Evolutionary conservation across 2,888 invertebrate genomes (phyloP), one percentile per base, ranked within the genome.

Genomic region (Ennomos fuscantarius): DNA sequence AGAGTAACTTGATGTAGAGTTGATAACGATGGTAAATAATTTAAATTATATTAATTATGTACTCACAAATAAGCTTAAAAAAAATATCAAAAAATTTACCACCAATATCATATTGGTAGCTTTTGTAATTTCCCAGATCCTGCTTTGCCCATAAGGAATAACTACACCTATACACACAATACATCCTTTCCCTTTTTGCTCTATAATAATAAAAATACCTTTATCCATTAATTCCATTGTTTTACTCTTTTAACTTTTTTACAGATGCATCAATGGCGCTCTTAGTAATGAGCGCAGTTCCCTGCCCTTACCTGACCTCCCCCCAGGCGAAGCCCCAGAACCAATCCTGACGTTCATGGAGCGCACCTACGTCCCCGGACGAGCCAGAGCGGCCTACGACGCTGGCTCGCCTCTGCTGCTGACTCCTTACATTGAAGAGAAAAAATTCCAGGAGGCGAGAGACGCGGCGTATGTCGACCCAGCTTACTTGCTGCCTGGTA

Each of bases 341-440:
- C 90, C 92, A 0, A 86, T 92, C 47, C 74, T 89, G 0, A 78
- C 80, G 2, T 90, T 91, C 71, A 87, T 89, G 88, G 92, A 92
- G 64, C 70, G 66, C 3, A 85, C 84, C 0, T 92, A 92, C 72
- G 73, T 73, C 45, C 58, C 77, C 6, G 83, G 84, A 1, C 72
- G 82, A 1, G 76, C 68, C 1, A 74, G 86, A 31, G 53, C 80
- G 0, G 65, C 72, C 1, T 75, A 65, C 35, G 87, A 84, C 6
- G 85, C 92, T 0, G 94, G 94, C 0, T 74, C 90, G 0, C 93
- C 93, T 0, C 78, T 94, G 0, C 89, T 93, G 12, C 85, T 95
- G 8, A 93, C 93, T 0, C 93, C 93, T 0, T 87, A 83, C 47
- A 92, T 95, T 11, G 93, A 94, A 62, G 78, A 85, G 15, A 93